These are phyloP conservation scores for Zophobas atratus DNA, from an alignment of 1,140 invertebrate genomes.

Conservation along the genomic window DNA sequence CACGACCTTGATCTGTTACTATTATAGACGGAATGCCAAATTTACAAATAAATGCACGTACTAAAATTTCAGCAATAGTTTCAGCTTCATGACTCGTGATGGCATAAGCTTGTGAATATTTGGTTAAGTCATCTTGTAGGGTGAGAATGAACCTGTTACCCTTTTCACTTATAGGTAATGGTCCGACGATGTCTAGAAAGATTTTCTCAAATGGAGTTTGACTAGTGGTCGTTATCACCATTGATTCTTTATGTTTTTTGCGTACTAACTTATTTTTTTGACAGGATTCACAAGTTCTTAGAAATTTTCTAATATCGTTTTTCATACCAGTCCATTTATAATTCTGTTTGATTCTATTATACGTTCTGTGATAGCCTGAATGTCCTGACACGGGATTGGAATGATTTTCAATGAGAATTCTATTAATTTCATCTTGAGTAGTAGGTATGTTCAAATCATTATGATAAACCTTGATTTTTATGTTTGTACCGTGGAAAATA, in stretches of 20 bases:
- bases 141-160: constrained; percentile 58
- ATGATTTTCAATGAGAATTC: background rate
- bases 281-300: constrained; percentile 58
- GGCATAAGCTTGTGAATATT: constrained; percentile 57
- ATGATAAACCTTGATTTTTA: no score
- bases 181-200: constrained; percentile 60
- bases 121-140: constrained; percentile 61
- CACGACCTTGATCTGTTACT: constrained; percentile 64
- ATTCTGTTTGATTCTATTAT: constrained; percentile 58
- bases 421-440: background rate
- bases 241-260: constrained; percentile 53
- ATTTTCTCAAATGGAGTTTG: constrained; percentile 56
- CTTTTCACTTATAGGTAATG: constrained; percentile 47
- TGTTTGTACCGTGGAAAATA: no score
- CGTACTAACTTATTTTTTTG: constrained; percentile 60
- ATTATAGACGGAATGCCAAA: constrained; percentile 63
- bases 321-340: constrained; percentile 61
- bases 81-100: constrained; percentile 61
- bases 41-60: constrained; percentile 50
- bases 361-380: constrained; percentile 1
- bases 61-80: constrained; percentile 59
- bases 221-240: constrained; percentile 60
- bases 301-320: constrained; percentile 59
- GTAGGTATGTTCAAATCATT: no score
- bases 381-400: background rate